These are phyloP conservation scores for Hetaerina titia DNA, from an alignment of 2,888 invertebrate genomes.

Conservation along the genomic window DNA sequence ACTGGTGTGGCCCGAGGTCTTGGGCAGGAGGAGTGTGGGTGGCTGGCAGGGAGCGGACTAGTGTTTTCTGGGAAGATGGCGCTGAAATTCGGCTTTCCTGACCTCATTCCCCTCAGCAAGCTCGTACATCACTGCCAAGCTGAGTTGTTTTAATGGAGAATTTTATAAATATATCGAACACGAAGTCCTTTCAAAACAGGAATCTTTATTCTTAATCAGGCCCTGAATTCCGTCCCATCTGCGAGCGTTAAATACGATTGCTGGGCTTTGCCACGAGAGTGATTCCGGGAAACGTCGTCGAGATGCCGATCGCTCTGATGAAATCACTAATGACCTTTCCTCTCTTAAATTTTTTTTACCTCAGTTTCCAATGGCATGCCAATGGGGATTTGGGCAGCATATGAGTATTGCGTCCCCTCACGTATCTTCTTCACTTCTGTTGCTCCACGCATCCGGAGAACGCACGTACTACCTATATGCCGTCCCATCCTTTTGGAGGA, in stretches of 20 bases:
- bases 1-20: background rate
- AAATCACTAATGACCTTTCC: background rate
- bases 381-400: background rate
- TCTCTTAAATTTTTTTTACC: background rate
- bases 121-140: slow-evolving; percentile 39
- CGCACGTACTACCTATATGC: background rate
- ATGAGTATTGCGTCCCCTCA: too few relatives aligned
- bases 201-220: background rate
- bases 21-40: background rate
- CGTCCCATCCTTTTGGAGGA: slow-evolving; percentile 22
- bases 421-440: too few relatives aligned
- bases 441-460: background rate
- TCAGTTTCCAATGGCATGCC: too few relatives aligned
- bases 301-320: background rate
- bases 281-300: background rate
- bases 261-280: background rate
- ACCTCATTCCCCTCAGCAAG: background rate
- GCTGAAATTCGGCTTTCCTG: slow-evolving; percentile 30
- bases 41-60: background rate
- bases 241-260: background rate
- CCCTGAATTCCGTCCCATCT: background rate
- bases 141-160: background rate
- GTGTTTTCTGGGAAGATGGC: slow-evolving; percentile 55
- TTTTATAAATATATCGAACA: slow-evolving; percentile 41
- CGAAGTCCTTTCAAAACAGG: background rate